Conservation (phyloP, 2,888 invertebrate genomes). For the Yponomeuta evonymella region DNA sequence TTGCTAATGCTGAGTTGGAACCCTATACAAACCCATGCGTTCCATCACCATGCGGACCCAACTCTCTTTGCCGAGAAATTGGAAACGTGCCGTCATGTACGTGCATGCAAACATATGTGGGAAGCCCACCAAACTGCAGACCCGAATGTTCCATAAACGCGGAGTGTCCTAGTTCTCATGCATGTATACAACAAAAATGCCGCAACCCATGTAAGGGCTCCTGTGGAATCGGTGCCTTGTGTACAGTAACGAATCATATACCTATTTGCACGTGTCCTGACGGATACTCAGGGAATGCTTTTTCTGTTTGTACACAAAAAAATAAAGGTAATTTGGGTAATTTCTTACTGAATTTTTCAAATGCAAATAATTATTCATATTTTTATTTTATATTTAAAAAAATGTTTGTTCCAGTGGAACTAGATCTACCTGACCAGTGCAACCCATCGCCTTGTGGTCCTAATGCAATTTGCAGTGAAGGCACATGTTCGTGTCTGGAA, state of each 20-base stretch:
- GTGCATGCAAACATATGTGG: constrained; percentile 77
- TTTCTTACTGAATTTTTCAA: not conserved
- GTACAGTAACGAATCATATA: constrained; percentile 81
- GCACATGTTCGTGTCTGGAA: constrained; percentile 76
- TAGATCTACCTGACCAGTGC: constrained; percentile 57
- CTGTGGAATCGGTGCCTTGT: constrained; percentile 79
- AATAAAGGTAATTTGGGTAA: constrained; percentile 44
- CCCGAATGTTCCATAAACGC: constrained; percentile 83
- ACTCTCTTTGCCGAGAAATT: constrained; percentile 79
- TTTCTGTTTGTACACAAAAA: constrained; percentile 68
- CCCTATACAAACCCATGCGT: constrained; percentile 73
- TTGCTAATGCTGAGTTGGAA: constrained; percentile 62
- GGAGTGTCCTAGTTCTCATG: constrained; percentile 80
- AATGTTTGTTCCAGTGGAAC: constrained; percentile 35
- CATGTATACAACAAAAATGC: constrained; percentile 84
- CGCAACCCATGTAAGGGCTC: constrained; percentile 83
- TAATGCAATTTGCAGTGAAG: constrained; percentile 76
- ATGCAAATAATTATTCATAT: not conserved
- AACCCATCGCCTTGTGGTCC: constrained; percentile 81
- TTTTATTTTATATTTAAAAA: not conserved
- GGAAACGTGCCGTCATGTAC: constrained; percentile 78
- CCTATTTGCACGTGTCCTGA: constrained; percentile 84
- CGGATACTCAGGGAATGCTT: constrained; percentile 82
- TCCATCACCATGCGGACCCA: constrained; percentile 82
- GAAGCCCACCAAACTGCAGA: constrained; percentile 79